A percentile compares a stretch with the other conserved stretches of the same genome.
These are phyloP conservation scores for Lagria hirta DNA, from an alignment of 2,888 invertebrate genomes.

Conservation along the genomic window DNA sequence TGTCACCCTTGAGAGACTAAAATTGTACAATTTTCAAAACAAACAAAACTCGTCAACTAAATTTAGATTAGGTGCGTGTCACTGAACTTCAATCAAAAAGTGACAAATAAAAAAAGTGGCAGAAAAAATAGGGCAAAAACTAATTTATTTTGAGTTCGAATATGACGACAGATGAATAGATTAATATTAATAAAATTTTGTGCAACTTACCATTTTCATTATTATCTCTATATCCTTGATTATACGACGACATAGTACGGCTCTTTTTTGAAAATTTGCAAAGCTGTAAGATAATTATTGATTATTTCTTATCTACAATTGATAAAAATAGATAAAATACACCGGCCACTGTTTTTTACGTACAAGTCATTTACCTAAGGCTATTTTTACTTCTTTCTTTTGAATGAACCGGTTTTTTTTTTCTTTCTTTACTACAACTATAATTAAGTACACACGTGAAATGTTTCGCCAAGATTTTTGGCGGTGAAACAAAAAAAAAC, in stretches of 20 bases:
- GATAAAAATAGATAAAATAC: neutral
- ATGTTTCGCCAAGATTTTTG: no score
- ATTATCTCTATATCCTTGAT: conserved; percentile 3
- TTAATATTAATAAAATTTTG: no score
- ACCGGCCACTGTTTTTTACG: conserved; percentile 15
- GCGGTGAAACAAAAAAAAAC: no score
- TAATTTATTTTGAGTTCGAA: no score
- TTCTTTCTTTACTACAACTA: conserved; percentile 30
- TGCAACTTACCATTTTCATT: conserved; percentile 20
- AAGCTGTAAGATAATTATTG: conserved; percentile 5
- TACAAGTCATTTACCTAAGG: conserved; percentile 36
- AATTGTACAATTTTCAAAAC: no score
- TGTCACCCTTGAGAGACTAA: no score
- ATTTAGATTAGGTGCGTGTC: no score
- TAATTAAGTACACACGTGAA: conserved; percentile 32
- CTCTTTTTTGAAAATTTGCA: conserved; percentile 20
- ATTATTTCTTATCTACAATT: conserved; percentile 3
- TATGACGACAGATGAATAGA: no score
- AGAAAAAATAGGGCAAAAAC: conserved; percentile 9
- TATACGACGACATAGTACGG: no score
- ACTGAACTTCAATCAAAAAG: conserved; percentile 9
- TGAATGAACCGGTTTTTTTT: conserved; percentile 35
- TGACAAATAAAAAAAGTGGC: conserved; percentile 7
- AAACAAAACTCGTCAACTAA: conserved; percentile 13
- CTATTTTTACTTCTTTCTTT: conserved; percentile 38